phyloP scores from a whole-genome alignment of 1,140 invertebrate species.

The Zaprionus camerounensis region DNA sequence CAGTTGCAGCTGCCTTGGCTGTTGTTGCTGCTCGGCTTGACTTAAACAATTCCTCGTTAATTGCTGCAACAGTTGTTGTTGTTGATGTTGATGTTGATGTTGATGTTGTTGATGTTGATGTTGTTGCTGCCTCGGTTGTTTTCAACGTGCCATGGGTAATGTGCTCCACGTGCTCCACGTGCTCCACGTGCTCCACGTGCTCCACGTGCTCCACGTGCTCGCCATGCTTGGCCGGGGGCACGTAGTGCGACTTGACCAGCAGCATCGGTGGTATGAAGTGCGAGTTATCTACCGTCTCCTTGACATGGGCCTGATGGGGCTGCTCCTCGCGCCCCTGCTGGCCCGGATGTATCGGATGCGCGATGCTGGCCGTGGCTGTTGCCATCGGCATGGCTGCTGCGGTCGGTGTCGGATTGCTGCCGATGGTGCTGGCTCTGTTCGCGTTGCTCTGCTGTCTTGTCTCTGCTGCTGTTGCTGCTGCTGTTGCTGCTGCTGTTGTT shows the following conservation, averaged over 20 bases:
- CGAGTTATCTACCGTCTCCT: slow-evolving; percentile 76
- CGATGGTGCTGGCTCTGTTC: slow-evolving; percentile 1
- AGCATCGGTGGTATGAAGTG: slow-evolving; percentile 84
- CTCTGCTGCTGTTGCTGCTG: not conserved
- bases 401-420: not conserved
- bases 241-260: slow-evolving; percentile 82
- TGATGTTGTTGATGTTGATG: not conserved
- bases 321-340: slow-evolving; percentile 42
- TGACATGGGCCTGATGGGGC: slow-evolving; percentile 48
- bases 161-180: slow-evolving; percentile 48
- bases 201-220: slow-evolving; percentile 46
- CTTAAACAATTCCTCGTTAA: not conserved
- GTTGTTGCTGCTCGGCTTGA: slow-evolving; percentile 14
- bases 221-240: slow-evolving; percentile 68
- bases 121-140: slow-evolving; percentile 22
- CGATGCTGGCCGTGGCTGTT: slow-evolving; percentile 48
- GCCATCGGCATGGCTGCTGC: slow-evolving; percentile 21
- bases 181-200: slow-evolving; percentile 53
- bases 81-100: too few species aligned
- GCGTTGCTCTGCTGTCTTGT: not conserved
- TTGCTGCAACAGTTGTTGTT: slow-evolving; percentile 21
- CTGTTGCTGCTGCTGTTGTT: not conserved
- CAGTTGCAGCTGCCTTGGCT: slow-evolving; percentile 14
- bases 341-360: slow-evolving; percentile 65
- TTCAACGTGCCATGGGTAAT: not conserved